Conservation (phyloP, 2,113 vertebrate species). For the Fregata magnificens region DNA sequence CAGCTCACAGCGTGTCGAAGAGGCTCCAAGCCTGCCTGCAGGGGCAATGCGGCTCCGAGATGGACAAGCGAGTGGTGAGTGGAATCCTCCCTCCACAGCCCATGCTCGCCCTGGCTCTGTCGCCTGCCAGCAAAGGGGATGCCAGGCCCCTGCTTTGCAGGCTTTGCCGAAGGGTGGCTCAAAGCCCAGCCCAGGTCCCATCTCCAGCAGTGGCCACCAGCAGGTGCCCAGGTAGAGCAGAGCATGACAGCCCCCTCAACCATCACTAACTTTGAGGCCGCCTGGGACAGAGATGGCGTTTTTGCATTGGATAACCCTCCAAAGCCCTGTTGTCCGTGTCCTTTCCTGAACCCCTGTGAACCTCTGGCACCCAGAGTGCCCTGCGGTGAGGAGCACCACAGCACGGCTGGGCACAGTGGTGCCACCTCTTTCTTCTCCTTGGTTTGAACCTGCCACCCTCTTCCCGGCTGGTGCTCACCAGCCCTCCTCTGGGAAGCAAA, state of each 20-base stretch:
- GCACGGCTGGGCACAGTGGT: neutral
- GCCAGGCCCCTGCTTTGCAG: neutral
- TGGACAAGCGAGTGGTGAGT: conserved; percentile 91
- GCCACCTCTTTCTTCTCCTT: neutral
- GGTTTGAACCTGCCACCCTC: neutral
- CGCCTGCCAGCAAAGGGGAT: neutral
- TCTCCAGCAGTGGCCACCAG: neutral
- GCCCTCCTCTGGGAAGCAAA: neutral
- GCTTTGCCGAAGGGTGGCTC: neutral
- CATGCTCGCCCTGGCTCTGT: neutral
- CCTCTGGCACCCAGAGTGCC: neutral
- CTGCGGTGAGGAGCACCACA: neutral
- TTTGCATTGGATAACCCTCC: neutral
- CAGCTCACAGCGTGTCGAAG: conserved; percentile 89
- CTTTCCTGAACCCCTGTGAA: neutral
- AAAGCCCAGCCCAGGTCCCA: neutral
- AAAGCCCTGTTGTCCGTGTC: neutral
- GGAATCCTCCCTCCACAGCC: neutral
- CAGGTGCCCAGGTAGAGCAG: neutral
- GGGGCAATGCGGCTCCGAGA: conserved; percentile 85
- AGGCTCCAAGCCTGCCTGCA: conserved; percentile 90
- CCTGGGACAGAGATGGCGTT: neutral
- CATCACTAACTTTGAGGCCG: neutral
- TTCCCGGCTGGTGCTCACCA: neutral
- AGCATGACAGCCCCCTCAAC: neutral